These are phyloP conservation scores for Cyprinodon brontotheroides DNA, from an alignment of 2,113 vertebrate species.

Conservation along the genomic window DNA sequence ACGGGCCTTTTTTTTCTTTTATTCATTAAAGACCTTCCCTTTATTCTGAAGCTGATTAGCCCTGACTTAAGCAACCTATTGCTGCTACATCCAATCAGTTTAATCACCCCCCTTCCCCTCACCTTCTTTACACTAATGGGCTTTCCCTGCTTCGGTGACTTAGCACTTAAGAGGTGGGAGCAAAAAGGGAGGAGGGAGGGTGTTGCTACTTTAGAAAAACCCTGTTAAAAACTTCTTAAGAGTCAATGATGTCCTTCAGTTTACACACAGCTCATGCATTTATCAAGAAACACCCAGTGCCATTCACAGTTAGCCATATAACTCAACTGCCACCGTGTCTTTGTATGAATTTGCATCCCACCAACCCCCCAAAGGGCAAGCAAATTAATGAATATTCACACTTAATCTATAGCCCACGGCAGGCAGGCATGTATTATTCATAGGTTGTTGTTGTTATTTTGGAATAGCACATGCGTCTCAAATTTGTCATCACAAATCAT, in stretches of 20 bases:
- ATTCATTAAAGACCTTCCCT: conserved; percentile 66
- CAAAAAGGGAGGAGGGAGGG: conserved; percentile 54
- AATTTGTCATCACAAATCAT: conserved; percentile 76
- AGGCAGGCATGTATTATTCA: conserved; percentile 79
- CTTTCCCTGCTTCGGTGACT: conserved; percentile 80
- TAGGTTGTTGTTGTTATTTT: conserved; percentile 70
- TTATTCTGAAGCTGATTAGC: conserved; percentile 80
- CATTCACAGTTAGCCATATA: conserved; percentile 52
- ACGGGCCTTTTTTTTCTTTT: conserved; percentile 46
- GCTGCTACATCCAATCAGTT: conserved; percentile 80
- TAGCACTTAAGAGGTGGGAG: conserved; percentile 77
- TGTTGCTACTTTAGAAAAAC: conserved; percentile 69
- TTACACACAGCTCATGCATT: conserved; percentile 32
- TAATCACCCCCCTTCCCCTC: conserved; percentile 74
- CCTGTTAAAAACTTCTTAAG: conserved; percentile 72
- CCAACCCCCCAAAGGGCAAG: conserved; percentile 76
- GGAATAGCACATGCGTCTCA: conserved; percentile 59
- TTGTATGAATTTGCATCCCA: conserved; percentile 78
- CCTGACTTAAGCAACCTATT: conserved; percentile 77
- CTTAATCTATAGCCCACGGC: conserved; percentile 82
- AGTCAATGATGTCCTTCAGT: conserved; percentile 42
- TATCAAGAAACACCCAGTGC: conserved; percentile 35
- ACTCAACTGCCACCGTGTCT: conserved; percentile 64
- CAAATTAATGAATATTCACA: conserved; percentile 85
- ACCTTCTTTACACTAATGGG: conserved; percentile 79